Base-by-base conservation (phyloP, 2,113 vertebrate genomes). In the Myanophis thanlyinensis region DNA sequence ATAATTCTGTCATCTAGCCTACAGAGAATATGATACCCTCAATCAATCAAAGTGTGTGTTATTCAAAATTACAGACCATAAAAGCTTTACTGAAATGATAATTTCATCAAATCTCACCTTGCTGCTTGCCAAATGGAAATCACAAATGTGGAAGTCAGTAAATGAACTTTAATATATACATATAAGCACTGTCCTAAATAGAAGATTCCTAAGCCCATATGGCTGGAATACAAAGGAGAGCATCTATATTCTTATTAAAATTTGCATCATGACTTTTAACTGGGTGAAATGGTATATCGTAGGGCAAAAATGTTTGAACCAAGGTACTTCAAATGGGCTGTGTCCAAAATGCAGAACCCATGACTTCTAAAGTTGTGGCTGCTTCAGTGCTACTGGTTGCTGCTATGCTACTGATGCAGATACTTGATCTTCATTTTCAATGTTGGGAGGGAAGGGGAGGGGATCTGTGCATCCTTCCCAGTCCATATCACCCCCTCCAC, bases 71-170 rank as follows among this genome's bases (percentile, higher is more conserved):
- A 92, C 54, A 96, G 47, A 92, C 44, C 90, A 85, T 59, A 22
- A 93, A 93, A 30, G 91, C 90, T 94, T 56, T 89, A 92, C n/a
- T 88, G 89, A 94, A 94, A 22, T 67, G 91, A 94, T 1, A 92
- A 85, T 48, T 95, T 95, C 86, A 95, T 89, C 94, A 95, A 95
- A 87, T 90, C 84, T 89, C n/a, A 96, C 85, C 54, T 93, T 27
- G 88, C 5, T 4, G 20, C 12, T n/a, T 56, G 52, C 88, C 86
- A 95, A 95, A 95, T 90, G 22, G 20, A 59, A 94, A 95, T 23
- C 85, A 84, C 93, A 88, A 1, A 96, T 80, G 62, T 80, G 9
- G 5, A 96, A 93, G 54, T 35, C 87, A 2, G 87, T 91, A 93
- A 48, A 44, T 56, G 2, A 91, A 84, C 1, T 91, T 0, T 30